Base-by-base conservation (phyloP, 2,113 vertebrate genomes). In the Oryzias javanicus region DNA sequence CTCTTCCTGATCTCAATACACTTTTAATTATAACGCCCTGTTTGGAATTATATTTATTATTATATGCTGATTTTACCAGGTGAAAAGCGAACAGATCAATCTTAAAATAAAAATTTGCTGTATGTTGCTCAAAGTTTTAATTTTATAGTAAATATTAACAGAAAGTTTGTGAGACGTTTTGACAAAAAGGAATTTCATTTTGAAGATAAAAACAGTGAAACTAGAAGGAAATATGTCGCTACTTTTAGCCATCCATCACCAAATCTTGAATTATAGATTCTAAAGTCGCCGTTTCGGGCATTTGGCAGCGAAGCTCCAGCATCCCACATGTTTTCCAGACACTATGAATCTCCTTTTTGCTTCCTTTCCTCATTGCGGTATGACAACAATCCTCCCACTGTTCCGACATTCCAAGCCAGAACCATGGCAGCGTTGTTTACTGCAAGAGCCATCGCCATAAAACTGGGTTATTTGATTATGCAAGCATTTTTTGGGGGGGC, bases 361-460 rank as follows among this genome's bases (percentile, higher is more conserved):
- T 40, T 22, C 64, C 73, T 66, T 76, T 87, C 53, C 5, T 84
- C 10, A 17, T 67, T 47, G 35, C 56, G 15, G 29, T 49, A 42
- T 44, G 22, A 53, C 59, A 67, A 86, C 74, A 77, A 68, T 75
- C 60, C 16, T 1, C 29, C 82, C 78, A 78, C 79, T 89, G 79
- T 90, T 71, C 13, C 64, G 74, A n/a, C 54, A 60, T 62, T 52
- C n/a, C 14, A 22, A 74, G 55, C 42, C 49, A 50, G 67, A 81
- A 70, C 62, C 63, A 72, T 54, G 45, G 60, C 51, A 4, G 51
- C 22, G 52, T 74, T 89, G 80, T 90, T 85, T 80, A 74, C 79
- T 7, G 70, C 48, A 42, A n/a, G 6, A 44, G 16, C 55, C 61
- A 49, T 35, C 6, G 29, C 60, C 50, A 42, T 55, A 49, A 49